phyloP scores from a whole-genome alignment of 2,888 invertebrate genomes.

The Hymenopus coronatus region DNA sequence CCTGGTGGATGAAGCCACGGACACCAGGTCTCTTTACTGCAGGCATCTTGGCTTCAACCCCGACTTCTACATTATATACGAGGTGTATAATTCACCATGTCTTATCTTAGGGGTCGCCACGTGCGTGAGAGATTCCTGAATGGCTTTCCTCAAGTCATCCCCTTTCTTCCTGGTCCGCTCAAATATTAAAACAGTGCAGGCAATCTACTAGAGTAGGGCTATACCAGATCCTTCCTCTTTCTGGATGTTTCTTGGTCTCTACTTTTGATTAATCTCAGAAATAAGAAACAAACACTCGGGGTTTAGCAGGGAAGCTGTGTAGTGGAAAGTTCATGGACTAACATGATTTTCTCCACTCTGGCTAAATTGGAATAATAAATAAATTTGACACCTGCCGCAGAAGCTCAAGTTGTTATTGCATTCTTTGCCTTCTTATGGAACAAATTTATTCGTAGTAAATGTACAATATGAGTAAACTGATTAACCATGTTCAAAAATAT shows the following conservation, averaged over 20 bases:
- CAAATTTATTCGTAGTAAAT: no score
- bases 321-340: background rate
- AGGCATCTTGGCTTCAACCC: background rate
- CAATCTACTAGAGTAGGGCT: conserved; percentile 15
- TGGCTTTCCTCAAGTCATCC: conserved; percentile 6
- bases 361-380: background rate
- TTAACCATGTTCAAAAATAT: no score
- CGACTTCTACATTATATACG: conserved; percentile 1
- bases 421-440: no score
- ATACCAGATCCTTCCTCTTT: background rate
- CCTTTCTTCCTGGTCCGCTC: background rate
- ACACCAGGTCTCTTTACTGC: background rate
- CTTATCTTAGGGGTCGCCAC: conserved; percentile 3
- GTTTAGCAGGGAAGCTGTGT: background rate
- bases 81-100: conserved; percentile 6
- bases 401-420: background rate
- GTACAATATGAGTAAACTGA: no score
- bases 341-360: background rate
- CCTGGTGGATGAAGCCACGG: background rate
- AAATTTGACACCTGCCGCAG: background rate
- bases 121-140: background rate
- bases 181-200: conserved; percentile 9
- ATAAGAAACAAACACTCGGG: no score
- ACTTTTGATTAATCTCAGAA: background rate
- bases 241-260: background rate